Conservation (phyloP, 2,888 invertebrate genomes). For the Diplolepis rosae region DNA sequence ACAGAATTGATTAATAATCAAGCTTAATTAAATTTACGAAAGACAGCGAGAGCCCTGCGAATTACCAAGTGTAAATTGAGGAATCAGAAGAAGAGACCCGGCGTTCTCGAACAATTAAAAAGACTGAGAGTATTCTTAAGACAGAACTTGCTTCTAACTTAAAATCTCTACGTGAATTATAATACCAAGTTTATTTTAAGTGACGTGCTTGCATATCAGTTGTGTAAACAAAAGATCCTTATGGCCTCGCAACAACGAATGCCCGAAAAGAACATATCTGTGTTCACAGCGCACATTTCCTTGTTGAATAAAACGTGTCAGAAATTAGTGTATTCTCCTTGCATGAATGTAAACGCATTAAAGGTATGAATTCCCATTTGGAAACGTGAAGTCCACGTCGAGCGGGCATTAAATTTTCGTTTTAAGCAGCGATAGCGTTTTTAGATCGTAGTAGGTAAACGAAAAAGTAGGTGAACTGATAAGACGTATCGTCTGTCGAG, state of each 20-base stretch:
- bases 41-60: too few relatives aligned
- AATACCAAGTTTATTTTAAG: constrained; percentile 22
- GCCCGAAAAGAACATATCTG: constrained; percentile 22
- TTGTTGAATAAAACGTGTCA: neutral
- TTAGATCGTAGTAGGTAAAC: constrained; percentile 34
- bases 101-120: neutral
- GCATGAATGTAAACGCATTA: too few relatives aligned
- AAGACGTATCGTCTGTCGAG: constrained; percentile 56
- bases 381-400: too few relatives aligned
- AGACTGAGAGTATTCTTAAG: too few relatives aligned
- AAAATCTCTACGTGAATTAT: constrained; percentile 6
- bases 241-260: constrained; percentile 19
- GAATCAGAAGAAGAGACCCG: neutral
- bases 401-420: neutral
- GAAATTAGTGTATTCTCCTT: neutral
- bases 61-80: neutral
- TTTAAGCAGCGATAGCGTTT: constrained; percentile 9
- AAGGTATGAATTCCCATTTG: too few relatives aligned
- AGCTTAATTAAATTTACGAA: too few relatives aligned
- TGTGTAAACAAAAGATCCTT: constrained; percentile 26
- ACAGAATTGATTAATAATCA: too few relatives aligned
- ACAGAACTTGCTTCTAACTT: too few relatives aligned
- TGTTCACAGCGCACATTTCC: neutral
- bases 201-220: constrained; percentile 29
- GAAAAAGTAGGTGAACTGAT: constrained; percentile 58